Base-by-base conservation (phyloP, 2,797 vertebrate genomes). In the Prionace glauca region DNA sequence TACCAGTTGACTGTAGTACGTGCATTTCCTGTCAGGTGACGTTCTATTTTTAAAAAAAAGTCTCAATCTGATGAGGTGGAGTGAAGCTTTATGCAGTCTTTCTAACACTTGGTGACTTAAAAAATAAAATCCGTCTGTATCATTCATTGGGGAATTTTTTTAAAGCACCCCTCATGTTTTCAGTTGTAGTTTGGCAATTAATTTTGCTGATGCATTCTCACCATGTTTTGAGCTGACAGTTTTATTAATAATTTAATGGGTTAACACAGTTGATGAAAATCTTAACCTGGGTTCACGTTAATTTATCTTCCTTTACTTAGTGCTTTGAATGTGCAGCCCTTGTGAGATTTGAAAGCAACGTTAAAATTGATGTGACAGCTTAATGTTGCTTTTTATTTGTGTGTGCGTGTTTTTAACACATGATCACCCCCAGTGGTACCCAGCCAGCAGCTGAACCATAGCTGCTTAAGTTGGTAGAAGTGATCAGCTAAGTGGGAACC, bases 231-330 rank as follows among this genome's bases (percentile, higher is more conserved):
- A 41, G 20, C n/a, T 92, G 90, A 41, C 90, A 77, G 93, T n/a
- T 50, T 95, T 95, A 95, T 95, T 95, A 77, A 95, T 95, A 95
- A 45, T 95, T 95, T 50, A 95, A 95, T 77, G 24, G 22, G 93
- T 77, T 95, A 95, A 50, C 29, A 24, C 93, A 94, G 71, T 94
- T 94, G 26, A 74, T 72, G 93, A 45, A 94, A 94, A 74, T 18
- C 93, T 41, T 94, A 32, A 74, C 65, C n/a, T 41, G 62, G 67
- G 56, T 36, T 41, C 65, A 72, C 24, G 0, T 77, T 95, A 18
- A 95, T 95, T 95, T 72, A 74, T 56, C 74, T 74, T 74, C 10
- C 62, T 94, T 74, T 74, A 26, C 62, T 36, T 36, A 69, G n/a
- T 22, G 62, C 22, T 36, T 22, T 9, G 36, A 67, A 36, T 10